Evolutionary conservation across 2,888 invertebrate species (phyloP).

Genomic region (Aproaerema taeniolella): DNA sequence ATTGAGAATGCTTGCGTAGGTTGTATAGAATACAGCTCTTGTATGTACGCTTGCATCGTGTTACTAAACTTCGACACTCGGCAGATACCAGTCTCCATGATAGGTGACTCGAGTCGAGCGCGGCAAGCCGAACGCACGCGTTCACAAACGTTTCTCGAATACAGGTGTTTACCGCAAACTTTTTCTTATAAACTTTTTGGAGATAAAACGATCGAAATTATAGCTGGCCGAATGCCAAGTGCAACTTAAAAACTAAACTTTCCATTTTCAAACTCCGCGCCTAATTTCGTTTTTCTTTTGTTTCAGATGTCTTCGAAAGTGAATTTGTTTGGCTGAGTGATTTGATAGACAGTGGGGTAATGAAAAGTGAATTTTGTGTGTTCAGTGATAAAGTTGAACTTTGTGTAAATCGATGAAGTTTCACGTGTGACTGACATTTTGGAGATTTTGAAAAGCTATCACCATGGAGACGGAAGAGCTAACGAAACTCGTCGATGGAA

Average conservation of each 20-base stretch:
- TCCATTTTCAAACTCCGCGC: constrained; percentile 19
- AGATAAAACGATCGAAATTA: not conserved
- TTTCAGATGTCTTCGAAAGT: constrained; percentile 68
- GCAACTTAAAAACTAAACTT: constrained; percentile 5
- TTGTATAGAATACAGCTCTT: constrained; percentile 19
- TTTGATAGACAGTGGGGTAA: constrained; percentile 37
- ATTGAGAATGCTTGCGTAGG: constrained; percentile 13
- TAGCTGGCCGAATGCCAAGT: constrained; percentile 3
- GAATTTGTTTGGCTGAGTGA: constrained; percentile 55
- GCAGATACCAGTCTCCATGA: constrained; percentile 44
- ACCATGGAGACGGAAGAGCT: constrained; percentile 92
- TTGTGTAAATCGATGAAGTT: constrained; percentile 61
- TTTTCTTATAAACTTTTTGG: constrained; percentile 16
- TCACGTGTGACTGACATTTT: constrained; percentile 51
- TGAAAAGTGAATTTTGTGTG: constrained; percentile 71
- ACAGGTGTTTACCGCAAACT: constrained; percentile 34
- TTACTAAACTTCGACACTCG: constrained; percentile 58
- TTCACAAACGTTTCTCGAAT: constrained; percentile 33
- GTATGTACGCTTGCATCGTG: constrained; percentile 47
- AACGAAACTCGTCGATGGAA: constrained; percentile 92
- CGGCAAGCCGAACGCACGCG: constrained; percentile 58
- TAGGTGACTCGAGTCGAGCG: constrained; percentile 52
- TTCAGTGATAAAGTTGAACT: constrained; percentile 56
- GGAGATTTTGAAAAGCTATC: constrained; percentile 51
- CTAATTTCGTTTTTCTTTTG: constrained; percentile 49